Conservation (phyloP, 2,113 vertebrate genomes). For the Ancistrus triradiatus region DNA sequence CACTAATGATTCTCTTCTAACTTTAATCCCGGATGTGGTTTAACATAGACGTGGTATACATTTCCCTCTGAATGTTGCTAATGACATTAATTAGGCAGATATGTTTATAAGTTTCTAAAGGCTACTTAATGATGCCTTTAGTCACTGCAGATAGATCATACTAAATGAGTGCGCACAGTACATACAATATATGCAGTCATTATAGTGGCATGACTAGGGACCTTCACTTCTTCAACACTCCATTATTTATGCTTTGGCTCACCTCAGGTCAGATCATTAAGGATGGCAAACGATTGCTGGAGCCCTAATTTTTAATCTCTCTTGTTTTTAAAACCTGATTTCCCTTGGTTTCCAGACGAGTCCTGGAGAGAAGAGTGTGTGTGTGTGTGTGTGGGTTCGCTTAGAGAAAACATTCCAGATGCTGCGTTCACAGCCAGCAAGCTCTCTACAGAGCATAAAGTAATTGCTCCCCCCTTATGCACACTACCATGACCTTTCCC, state of each 20-base stretch:
- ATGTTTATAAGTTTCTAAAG: background rate
- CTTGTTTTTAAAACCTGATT: conserved; percentile 20
- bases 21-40: background rate
- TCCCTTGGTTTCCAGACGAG: conserved; percentile 16
- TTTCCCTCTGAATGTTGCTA: background rate
- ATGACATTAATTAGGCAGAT: background rate
- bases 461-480: conserved; percentile 38
- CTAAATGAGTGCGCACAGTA: conserved; percentile 13
- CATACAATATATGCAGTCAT: conserved; percentile 28
- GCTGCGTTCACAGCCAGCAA: conserved; percentile 47
- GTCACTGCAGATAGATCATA: background rate
- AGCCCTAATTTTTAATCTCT: conserved; percentile 3
- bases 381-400: conserved; percentile 4
- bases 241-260: conserved; percentile 8
- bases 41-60: background rate
- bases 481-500: background rate
- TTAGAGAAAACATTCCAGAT: conserved; percentile 27
- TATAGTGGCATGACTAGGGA: conserved; percentile 2
- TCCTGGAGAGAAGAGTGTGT: background rate
- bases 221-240: conserved; percentile 3
- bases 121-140: too few species aligned
- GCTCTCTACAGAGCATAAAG: conserved; percentile 41
- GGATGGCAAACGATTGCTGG: background rate
- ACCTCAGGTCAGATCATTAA: conserved; percentile 20
- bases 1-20: background rate